Evolutionary conservation across 2,797 vertebrate species (phyloP), one percentile per base, ranked within the genome.

Genomic region (Clarias fuscus): DNA sequence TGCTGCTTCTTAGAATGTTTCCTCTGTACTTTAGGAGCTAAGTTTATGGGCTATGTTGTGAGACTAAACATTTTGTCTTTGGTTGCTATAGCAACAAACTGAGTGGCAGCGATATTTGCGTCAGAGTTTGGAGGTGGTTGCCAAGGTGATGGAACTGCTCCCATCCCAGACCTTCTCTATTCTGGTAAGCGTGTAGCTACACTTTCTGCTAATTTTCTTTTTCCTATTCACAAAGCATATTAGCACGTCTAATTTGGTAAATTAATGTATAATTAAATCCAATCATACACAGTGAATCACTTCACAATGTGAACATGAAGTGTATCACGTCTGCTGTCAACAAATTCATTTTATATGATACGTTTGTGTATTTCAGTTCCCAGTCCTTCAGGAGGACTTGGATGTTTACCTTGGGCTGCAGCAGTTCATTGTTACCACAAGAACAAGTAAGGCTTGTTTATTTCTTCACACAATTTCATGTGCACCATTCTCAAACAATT

Each of bases 61-160:
- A 2, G 33, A n/a, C 24, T 84, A 56, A 88, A 78, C 65, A 18
- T 53, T 84, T 22, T 43, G 15, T 78, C 40, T 83, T 59, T 86
- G 59, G 84, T 91, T 87, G 90, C 92, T 22, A 40, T 93, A 99
- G 98, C 97, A 98, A 95, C 98, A 99, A 92, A 99, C 98, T 0
- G 98, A 99, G 92, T 99, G 98, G 98, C 98, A 99, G 92, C 96
- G 96, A 93, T 99, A 99, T 95, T 94, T 99, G 91, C 97, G 98
- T 93, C 98, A 99, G 95, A 99, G 98, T 95, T 93, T 99, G 93
- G 98, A 99, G 92, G 97, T 99, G 30, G 98, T 99, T 93, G 97
- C 98, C 93, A 99, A 97, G 95, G 98, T 99, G 93, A 99, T 99
- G 98, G 98, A 99, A 92, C 96, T 99, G 75, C 94, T 99, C 88